phyloP scores from a whole-genome alignment of 2,113 vertebrate genomes.

The Engraulis encrasicolus region DNA sequence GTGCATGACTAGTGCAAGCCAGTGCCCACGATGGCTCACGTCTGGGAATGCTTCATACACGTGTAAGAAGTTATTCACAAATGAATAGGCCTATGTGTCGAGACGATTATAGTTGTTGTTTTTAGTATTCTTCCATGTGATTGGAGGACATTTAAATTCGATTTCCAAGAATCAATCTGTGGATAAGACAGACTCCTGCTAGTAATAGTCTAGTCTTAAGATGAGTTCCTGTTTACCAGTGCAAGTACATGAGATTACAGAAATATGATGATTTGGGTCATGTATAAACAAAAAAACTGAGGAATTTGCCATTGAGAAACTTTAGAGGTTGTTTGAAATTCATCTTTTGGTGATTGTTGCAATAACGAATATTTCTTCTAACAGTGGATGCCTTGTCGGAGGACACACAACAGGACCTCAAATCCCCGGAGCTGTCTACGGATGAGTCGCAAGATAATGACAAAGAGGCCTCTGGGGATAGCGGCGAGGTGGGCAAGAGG shows the following conservation, averaged over 20 bases:
- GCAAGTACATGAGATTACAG: no score
- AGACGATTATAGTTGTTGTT: no score
- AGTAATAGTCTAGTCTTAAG: no score
- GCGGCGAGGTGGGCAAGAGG: slow-evolving; percentile 80
- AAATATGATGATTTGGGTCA: no score
- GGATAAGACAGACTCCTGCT: no score
- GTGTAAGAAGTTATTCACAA: slow-evolving; percentile 75
- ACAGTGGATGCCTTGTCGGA: slow-evolving; percentile 79
- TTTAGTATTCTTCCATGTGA: no score
- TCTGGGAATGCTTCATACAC: slow-evolving; percentile 78
- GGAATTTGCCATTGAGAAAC: no score
- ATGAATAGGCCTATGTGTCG: no score
- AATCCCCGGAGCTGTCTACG: slow-evolving; percentile 79
- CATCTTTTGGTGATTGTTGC: neutral
- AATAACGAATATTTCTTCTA: neutral
- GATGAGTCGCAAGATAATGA: slow-evolving; percentile 83
- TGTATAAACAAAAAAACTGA: no score
- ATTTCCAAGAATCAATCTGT: no score
- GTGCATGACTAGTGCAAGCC: slow-evolving; percentile 80
- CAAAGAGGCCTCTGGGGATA: slow-evolving; percentile 71
- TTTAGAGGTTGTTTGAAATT: no score
- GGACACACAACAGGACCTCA: slow-evolving; percentile 72
- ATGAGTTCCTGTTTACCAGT: neutral
- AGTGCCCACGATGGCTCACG: slow-evolving; percentile 82
- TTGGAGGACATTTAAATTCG: no score